Evolutionary conservation across 2,797 vertebrate genomes (phyloP).

Genomic region (Malurus leucopterus): DNA sequence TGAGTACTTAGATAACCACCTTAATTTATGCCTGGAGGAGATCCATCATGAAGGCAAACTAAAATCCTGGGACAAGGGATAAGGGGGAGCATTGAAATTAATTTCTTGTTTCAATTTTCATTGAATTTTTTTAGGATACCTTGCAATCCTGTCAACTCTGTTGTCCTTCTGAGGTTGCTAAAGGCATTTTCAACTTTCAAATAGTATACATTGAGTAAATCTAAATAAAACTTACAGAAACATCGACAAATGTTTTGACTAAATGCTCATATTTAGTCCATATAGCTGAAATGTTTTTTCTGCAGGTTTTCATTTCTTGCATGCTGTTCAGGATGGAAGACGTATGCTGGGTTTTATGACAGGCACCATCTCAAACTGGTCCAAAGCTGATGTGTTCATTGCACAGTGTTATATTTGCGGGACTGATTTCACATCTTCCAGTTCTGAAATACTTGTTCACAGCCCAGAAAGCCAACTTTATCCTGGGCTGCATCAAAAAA

Average conservation of each 20-base stretch:
- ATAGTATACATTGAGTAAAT: slow-evolving; percentile 2
- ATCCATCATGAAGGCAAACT: not conserved
- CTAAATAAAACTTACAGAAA: slow-evolving; percentile 21
- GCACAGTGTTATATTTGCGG: not conserved
- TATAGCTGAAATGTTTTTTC: not conserved
- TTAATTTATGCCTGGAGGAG: not conserved
- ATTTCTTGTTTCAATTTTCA: not conserved
- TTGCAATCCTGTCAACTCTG: slow-evolving; percentile 21
- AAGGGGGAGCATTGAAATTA: not conserved
- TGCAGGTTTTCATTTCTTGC: not conserved
- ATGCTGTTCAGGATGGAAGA: not conserved
- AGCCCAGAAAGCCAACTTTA: not conserved
- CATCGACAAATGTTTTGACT: slow-evolving; percentile 19
- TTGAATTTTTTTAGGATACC: slow-evolving; percentile 33
- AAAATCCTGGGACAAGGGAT: not conserved
- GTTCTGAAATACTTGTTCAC: fast-evolving
- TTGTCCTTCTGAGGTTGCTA: slow-evolving; percentile 18
- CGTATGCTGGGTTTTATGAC: not conserved
- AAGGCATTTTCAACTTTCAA: slow-evolving; percentile 29
- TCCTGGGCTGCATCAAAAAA: not conserved
- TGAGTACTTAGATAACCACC: not conserved
- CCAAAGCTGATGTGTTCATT: not conserved
- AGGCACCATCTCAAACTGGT: not conserved
- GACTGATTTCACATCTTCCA: not conserved
- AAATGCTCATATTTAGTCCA: not conserved